Percentiles rank a stretch among this genome's conserved stretches.
Conservation (phyloP, 2,888 invertebrate genomes). For the Helobdella robusta region DNA sequence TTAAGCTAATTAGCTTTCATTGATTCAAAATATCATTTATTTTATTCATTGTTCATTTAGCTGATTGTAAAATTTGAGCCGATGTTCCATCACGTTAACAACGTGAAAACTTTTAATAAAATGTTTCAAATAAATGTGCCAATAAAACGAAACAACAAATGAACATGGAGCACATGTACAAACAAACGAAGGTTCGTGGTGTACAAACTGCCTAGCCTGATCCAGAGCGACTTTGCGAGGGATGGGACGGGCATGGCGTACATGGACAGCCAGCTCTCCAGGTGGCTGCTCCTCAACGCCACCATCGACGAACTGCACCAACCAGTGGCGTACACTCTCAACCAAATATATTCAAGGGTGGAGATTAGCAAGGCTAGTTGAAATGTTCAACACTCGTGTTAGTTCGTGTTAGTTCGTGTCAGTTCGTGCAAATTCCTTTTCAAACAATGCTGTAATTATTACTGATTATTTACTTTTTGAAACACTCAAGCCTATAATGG, state of each 20-base stretch:
- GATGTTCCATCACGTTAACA: background rate
- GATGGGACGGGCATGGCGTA: slow-evolving; percentile 9
- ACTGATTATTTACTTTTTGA: too few relatives aligned
- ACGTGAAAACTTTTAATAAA: background rate
- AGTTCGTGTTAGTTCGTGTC: too few relatives aligned
- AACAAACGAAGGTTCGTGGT: slow-evolving; percentile 1
- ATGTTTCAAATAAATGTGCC: background rate
- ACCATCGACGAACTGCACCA: background rate
- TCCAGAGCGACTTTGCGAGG: background rate
- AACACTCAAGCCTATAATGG: too few relatives aligned
- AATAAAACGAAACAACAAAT: background rate
- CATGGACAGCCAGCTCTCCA: slow-evolving; percentile 4
- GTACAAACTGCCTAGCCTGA: slow-evolving; percentile 19
- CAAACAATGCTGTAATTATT: too few relatives aligned
- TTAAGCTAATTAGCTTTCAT: too few relatives aligned
- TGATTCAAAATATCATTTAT: too few relatives aligned
- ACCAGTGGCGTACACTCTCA: slow-evolving; percentile 13
- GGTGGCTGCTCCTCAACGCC: background rate
- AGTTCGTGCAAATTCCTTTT: too few relatives aligned
- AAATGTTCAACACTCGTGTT: background rate
- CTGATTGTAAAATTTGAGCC: too few relatives aligned
- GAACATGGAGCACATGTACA: background rate
- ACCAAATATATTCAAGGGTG: slow-evolving; percentile 15
- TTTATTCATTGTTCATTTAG: too few relatives aligned
- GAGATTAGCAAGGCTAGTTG: background rate